Evolutionary conservation across 1,140 invertebrate species (phyloP), one percentile per base, ranked within the genome.

Genomic region (Lordiphosa mommai): DNA sequence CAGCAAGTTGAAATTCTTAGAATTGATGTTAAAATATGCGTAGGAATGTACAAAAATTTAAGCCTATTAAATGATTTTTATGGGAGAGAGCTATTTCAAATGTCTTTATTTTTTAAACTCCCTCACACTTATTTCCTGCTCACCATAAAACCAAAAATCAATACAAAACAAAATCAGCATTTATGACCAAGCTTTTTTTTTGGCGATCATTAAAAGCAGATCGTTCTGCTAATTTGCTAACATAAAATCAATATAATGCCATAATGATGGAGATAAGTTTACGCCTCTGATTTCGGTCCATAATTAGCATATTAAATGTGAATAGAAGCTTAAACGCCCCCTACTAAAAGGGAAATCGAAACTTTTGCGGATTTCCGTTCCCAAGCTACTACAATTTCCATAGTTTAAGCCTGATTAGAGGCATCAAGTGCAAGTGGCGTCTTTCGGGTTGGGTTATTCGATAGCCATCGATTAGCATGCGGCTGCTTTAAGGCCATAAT

Each of bases 301-400:
- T 43, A 43, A 27, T 43, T 43, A 43, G 40, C 40, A 43, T 43
- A 43, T 43, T 43, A 10, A 43, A 43, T 43, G 20, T 27, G 40
- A 27, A 27, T 7, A 27, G 23, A 27, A 27, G 23, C 23, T 27
- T 27, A 27, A 27, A 27, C 23, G 23, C 23, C 23, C 23, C 23
- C 23, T 27, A 27, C 47, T 47, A 52, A 48, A 53, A 61, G 48
- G 48, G 36, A 34, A 29, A 69, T 73, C 49, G 71, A 65, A 49
- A 43, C 52, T 51, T 12, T 49, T 14, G 32, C 61, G 66, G 46
- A 79, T 79, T 69, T 79, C 73, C 73, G 73, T 69, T 79, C 73
- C 50, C 73, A 79, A 79, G 73, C 74, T 72, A 80, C 74, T 79
- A 69, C 43, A 79, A 41, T 79, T 79, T 79, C 73, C 64, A 74